phyloP scores from a whole-genome alignment of 2,113 vertebrate genomes.

The Cephalopterus ornatus region DNA sequence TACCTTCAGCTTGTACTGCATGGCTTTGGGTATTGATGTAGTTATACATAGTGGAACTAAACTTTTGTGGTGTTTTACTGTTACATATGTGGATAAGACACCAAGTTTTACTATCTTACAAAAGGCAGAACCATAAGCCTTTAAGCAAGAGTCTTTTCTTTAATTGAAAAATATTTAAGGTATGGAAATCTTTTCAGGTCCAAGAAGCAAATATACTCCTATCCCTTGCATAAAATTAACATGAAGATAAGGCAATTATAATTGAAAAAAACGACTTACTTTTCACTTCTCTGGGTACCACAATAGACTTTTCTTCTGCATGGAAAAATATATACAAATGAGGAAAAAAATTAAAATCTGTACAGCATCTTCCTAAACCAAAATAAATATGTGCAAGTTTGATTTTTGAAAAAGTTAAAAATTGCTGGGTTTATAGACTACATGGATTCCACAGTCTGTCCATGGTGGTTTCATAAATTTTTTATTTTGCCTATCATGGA shows the following conservation, averaged over 20 bases:
- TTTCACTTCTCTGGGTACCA: slow-evolving; percentile 38
- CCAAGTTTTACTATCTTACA: not conserved
- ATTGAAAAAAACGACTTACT: slow-evolving; percentile 36
- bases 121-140: not conserved
- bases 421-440: not conserved
- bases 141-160: not conserved
- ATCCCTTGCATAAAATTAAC: slow-evolving; percentile 42
- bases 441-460: not conserved
- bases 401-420: not conserved
- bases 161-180: not conserved
- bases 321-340: slow-evolving; percentile 24
- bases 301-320: slow-evolving; percentile 52
- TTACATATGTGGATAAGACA: not conserved
- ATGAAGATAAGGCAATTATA: slow-evolving; percentile 9
- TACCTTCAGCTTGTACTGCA: not conserved
- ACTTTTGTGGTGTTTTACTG: not conserved
- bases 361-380: not conserved
- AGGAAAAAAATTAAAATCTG: not conserved
- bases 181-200: not conserved
- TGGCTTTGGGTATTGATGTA: not conserved
- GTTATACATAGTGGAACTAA: not conserved
- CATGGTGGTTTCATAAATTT: not conserved
- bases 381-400: not conserved
- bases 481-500: not conserved
- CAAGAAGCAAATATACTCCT: slow-evolving; percentile 16